Evolutionary conservation across 2,797 vertebrate genomes (phyloP).

Genomic region (Periparus ater): DNA sequence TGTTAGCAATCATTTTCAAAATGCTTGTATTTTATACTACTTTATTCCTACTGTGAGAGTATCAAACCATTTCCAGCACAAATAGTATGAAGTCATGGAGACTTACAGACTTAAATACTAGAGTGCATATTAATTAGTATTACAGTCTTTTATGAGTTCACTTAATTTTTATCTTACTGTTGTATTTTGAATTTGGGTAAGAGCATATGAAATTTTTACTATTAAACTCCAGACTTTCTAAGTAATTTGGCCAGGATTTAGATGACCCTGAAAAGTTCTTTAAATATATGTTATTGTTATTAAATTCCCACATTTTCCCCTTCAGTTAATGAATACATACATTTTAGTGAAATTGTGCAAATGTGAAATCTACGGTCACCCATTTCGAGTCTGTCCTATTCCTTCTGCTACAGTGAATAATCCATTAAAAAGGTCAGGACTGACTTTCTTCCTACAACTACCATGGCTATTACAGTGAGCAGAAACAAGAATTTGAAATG

Average conservation of each 20-base stretch:
- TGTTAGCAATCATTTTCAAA: background rate
- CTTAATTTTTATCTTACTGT: background rate
- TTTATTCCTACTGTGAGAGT: background rate
- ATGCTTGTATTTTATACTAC: background rate
- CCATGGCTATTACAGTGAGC: background rate
- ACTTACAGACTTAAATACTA: background rate
- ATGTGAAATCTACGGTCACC: background rate
- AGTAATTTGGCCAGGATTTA: slow-evolving; percentile 29
- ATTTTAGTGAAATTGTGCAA: background rate
- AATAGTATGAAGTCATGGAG: background rate
- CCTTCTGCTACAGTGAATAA: background rate
- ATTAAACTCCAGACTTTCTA: background rate
- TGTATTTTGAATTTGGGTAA: background rate
- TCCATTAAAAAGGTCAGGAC: slow-evolving; percentile 11
- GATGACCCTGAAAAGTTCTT: background rate
- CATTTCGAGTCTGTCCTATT: background rate
- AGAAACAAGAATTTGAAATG: background rate
- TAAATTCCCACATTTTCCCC: background rate
- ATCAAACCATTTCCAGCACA: background rate
- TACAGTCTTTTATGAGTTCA: background rate
- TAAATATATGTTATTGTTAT: slow-evolving; percentile 1
- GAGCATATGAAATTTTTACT: background rate
- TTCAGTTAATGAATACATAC: slow-evolving; percentile 17
- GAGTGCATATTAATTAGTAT: background rate
- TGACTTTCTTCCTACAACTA: background rate